phyloP scores from a whole-genome alignment of 2,113 vertebrate species.

The Tragelaphus buxtoni region DNA sequence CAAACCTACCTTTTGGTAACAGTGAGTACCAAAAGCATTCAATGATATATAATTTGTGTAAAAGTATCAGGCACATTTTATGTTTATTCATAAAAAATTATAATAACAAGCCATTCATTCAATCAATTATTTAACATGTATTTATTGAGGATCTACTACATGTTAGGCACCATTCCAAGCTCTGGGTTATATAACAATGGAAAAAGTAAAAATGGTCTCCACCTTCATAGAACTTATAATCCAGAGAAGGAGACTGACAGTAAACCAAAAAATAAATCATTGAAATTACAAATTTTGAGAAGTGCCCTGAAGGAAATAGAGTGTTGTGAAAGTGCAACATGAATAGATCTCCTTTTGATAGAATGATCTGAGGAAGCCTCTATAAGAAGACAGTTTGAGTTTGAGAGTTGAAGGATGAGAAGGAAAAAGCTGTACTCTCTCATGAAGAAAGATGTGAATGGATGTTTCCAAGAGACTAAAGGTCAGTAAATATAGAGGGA shows the following conservation, averaged over 20 bases:
- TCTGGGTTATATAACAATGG: neutral
- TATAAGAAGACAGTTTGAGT: neutral
- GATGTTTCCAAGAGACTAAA: neutral
- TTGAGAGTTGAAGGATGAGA: neutral
- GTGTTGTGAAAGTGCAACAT: neutral
- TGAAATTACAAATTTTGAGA: neutral
- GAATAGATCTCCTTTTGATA: neutral
- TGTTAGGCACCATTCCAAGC: neutral
- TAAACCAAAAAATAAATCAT: neutral
- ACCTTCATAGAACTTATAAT: neutral
- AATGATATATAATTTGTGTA: neutral
- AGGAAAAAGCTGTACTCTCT: neutral
- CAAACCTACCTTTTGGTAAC: no score
- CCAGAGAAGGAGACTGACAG: neutral
- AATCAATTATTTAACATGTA: neutral
- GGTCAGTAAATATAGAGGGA: neutral
- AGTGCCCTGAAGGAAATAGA: neutral
- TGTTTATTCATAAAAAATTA: neutral
- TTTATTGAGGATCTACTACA: neutral
- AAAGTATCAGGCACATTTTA: neutral
- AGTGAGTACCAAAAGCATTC: neutral
- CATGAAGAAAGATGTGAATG: neutral
- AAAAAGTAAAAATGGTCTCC: neutral
- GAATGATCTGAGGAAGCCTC: neutral
- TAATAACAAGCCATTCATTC: neutral